phyloP scores from a whole-genome alignment of 2,797 vertebrate species.

The Pitangus sulphuratus region DNA sequence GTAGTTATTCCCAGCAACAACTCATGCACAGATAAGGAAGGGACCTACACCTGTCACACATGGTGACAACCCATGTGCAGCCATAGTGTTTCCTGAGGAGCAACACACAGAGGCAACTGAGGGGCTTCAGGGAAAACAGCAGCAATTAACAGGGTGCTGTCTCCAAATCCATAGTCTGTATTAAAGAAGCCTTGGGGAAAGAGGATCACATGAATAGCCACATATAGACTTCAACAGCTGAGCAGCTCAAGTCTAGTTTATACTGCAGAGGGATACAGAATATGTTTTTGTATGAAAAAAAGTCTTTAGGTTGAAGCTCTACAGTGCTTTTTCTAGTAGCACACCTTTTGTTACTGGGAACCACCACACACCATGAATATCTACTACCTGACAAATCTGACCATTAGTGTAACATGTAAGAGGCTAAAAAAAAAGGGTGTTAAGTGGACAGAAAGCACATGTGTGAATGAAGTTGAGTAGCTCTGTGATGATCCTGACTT shows the following conservation, averaged over 20 bases:
- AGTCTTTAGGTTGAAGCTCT: neutral
- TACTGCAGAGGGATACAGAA: neutral
- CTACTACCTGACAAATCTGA: neutral
- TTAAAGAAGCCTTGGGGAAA: neutral
- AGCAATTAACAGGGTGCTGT: neutral
- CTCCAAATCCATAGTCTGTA: neutral
- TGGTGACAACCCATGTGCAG: neutral
- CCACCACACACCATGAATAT: neutral
- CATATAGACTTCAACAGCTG: rapidly evolving
- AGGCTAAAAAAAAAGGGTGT: neutral
- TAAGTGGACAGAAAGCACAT: neutral
- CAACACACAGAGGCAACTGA: neutral
- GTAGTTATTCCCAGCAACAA: neutral
- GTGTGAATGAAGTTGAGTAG: neutral
- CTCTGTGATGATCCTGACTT: neutral
- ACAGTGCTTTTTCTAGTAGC: neutral
- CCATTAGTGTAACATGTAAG: neutral
- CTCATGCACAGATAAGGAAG: neutral
- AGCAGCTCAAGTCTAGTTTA: neutral
- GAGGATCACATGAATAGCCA: neutral
- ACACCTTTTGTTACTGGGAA: neutral
- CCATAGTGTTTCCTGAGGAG: neutral
- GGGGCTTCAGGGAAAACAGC: neutral
- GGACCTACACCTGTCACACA: neutral
- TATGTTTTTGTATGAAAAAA: neutral